These are phyloP conservation scores for Caloenas nicobarica DNA, from an alignment of 2,113 vertebrate species.

Conservation along the genomic window DNA sequence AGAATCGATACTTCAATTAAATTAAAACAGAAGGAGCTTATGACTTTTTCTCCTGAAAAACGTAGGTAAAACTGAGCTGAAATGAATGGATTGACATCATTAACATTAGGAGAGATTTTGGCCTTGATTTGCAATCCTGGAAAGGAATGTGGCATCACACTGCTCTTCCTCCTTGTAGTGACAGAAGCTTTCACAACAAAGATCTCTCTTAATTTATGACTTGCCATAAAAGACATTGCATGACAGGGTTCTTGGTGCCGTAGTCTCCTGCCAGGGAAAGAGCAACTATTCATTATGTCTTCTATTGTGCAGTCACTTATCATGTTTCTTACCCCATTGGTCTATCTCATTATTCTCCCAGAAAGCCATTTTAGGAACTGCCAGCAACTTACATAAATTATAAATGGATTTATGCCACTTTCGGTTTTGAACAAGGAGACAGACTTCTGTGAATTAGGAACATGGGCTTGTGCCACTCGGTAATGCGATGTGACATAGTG, in stretches of 20 bases:
- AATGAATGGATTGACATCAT: background rate
- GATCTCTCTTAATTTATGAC: slow-evolving; percentile 43
- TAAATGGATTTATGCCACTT: slow-evolving; percentile 49
- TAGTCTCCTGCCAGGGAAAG: slow-evolving; percentile 27
- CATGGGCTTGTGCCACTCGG: background rate
- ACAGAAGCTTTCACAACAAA: slow-evolving; percentile 41
- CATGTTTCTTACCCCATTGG: background rate
- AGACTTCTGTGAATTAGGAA: background rate
- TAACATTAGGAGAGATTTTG: background rate
- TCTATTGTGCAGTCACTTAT: slow-evolving; percentile 19
- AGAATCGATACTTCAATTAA: background rate
- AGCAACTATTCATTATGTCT: slow-evolving; percentile 36
- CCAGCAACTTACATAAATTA: slow-evolving; percentile 28
- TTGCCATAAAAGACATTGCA: slow-evolving; percentile 11
- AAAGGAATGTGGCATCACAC: background rate
- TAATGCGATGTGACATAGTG: background rate
- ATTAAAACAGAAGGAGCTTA: slow-evolving; percentile 4
- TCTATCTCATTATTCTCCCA: slow-evolving; percentile 24
- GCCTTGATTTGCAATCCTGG: background rate
- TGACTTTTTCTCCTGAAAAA: background rate
- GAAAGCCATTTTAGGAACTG: slow-evolving; percentile 34
- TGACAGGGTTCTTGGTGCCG: background rate
- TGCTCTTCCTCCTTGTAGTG: slow-evolving; percentile 8
- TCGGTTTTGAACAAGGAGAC: slow-evolving; percentile 20
- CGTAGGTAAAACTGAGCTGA: background rate